These are phyloP conservation scores for Scaptomyza graminum DNA, from an alignment of 1,140 invertebrate species.

Conservation along the genomic window DNA sequence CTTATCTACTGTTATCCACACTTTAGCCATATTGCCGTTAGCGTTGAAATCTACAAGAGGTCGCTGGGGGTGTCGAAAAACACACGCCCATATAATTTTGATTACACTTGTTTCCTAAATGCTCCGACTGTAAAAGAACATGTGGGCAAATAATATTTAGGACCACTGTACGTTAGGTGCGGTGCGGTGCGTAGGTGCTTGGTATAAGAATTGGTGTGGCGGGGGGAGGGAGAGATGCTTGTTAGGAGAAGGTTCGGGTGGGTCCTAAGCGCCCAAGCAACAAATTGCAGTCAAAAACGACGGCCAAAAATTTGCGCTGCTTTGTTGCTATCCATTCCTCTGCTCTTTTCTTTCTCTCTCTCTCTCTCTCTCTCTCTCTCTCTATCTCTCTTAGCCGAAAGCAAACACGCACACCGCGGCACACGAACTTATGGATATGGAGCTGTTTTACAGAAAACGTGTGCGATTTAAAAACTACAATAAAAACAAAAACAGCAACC, in stretches of 20 bases:
- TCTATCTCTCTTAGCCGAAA: neutral
- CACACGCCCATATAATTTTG: conserved; percentile 80
- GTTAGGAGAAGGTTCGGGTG: neutral
- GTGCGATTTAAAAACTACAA: conserved; percentile 79
- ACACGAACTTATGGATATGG: conserved; percentile 69
- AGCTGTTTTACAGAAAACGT: conserved; percentile 77
- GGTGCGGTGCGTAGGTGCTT: neutral
- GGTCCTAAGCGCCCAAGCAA: conserved; percentile 68
- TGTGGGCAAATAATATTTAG: conserved; percentile 64
- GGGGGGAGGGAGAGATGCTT: neutral
- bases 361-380: neutral
- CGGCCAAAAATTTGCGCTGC: conserved; percentile 57
- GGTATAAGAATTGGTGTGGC: neutral
- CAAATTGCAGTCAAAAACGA: conserved; percentile 78
- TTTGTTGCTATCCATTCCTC: conserved; percentile 7
- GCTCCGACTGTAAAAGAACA: conserved; percentile 58
- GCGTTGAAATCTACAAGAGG: conserved; percentile 70
- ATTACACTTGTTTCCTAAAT: conserved; percentile 82
- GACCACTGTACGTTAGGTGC: conserved; percentile 37
- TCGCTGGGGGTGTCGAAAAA: conserved; percentile 14
- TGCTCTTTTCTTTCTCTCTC: neutral
- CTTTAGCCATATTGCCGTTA: conserved; percentile 63
- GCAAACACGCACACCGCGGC: conserved; percentile 46
- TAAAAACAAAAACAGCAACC: conserved; percentile 29
- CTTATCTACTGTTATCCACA: conserved; percentile 9